These are phyloP conservation scores for Tinamus major DNA, from an alignment of 2,797 vertebrate genomes.

Conservation along the genomic window DNA sequence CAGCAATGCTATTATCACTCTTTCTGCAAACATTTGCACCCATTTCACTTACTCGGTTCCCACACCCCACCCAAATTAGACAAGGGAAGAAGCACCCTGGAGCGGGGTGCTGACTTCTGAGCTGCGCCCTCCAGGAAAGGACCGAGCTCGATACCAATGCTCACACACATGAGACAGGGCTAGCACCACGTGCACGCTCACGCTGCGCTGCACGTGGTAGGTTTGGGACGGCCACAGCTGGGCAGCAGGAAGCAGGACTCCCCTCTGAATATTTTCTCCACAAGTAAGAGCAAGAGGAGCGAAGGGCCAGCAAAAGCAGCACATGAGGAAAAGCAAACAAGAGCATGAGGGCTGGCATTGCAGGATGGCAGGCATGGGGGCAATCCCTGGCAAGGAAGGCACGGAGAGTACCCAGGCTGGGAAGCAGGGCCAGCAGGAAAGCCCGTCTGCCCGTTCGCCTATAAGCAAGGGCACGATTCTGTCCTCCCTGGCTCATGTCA, in stretches of 20 bases:
- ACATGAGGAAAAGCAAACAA: not conserved
- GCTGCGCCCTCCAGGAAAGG: not conserved
- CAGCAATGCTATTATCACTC: not conserved
- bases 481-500: not conserved
- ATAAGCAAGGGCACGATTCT: not conserved
- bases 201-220: fast-evolving
- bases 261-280: not conserved
- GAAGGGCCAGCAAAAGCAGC: not conserved
- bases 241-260: not conserved
- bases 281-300: not conserved
- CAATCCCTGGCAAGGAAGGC: not conserved
- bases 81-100: not conserved
- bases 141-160: not conserved
- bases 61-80: not conserved
- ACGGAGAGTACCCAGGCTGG: not conserved
- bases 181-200: not conserved
- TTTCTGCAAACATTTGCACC: not conserved
- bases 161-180: not conserved
- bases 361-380: not conserved
- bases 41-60: not conserved
- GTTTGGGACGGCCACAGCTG: not conserved
- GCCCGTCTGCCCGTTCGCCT: not conserved
- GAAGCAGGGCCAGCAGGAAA: not conserved
- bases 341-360: fast-evolving
- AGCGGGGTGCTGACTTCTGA: not conserved